Percentiles rank a stretch among this genome's conserved stretches.
Evolutionary conservation across 2,113 vertebrate genomes (phyloP).

Genomic region (Pelecanoides urinatrix): DNA sequence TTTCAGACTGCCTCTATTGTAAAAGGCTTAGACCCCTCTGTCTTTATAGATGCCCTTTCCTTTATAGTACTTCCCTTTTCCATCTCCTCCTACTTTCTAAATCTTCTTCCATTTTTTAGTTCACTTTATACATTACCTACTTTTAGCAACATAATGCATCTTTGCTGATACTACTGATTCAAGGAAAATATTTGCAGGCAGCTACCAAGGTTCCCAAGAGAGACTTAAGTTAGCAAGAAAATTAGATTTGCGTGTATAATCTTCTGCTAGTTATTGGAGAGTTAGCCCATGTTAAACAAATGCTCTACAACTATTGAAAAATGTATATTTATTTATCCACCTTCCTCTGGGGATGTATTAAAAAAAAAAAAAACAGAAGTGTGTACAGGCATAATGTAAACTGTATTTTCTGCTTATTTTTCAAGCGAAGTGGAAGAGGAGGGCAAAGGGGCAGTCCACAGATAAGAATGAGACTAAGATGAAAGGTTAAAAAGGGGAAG

Average conservation of each 20-base stretch:
- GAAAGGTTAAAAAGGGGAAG: conserved; percentile 8
- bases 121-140: conserved; percentile 50
- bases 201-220: conserved; percentile 29
- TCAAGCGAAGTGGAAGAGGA: background rate
- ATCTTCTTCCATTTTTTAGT: conserved; percentile 9
- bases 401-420: conserved; percentile 40
- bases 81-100: conserved; percentile 50
- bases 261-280: background rate
- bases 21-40: conserved; percentile 66
- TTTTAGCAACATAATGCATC: conserved; percentile 20
- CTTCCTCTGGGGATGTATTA: background rate
- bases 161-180: conserved; percentile 10
- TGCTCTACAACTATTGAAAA: conserved; percentile 1
- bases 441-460: background rate
- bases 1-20: conserved; percentile 74
- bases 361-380: background rate
- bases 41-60: conserved; percentile 62
- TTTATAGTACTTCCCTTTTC: conserved; percentile 48
- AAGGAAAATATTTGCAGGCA: conserved; percentile 4
- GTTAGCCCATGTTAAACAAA: conserved; percentile 36
- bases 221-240: conserved; percentile 38
- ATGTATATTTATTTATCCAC: conserved; percentile 15
- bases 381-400: background rate
- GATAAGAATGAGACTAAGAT: conserved; percentile 32
- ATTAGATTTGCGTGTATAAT: conserved; percentile 28